These are phyloP conservation scores for Oikopleura vanhoeffeni DNA, from an alignment of 23 tunicate genomes.

Conservation along the genomic window DNA sequence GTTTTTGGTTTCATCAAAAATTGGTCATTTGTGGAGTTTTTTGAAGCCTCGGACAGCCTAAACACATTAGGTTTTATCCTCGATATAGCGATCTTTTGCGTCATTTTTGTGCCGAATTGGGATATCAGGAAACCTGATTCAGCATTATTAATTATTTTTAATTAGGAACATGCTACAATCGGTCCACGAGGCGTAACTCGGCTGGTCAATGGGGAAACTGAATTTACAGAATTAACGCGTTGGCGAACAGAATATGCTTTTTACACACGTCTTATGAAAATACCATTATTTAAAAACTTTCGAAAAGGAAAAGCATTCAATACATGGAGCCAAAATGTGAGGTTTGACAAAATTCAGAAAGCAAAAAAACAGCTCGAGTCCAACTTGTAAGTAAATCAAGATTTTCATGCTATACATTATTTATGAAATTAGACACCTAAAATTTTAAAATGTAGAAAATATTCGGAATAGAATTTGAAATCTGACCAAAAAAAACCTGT, in stretches of 20 bases:
- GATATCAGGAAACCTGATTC: conserved; percentile 24
- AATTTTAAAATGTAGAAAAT: background rate
- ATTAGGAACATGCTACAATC: too few relatives aligned
- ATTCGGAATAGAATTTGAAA: background rate
- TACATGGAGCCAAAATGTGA: conserved; percentile 68
- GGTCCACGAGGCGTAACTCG: conserved; percentile 48
- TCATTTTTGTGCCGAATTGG: too few relatives aligned
- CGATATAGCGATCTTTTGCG: too few relatives aligned
- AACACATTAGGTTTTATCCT: too few relatives aligned
- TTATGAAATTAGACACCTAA: background rate
- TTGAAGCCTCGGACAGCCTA: too few relatives aligned
- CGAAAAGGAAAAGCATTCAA: conserved; percentile 70
- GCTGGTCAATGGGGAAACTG: conserved; percentile 39
- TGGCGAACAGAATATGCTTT: conserved; percentile 85
- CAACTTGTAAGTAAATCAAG: conserved; percentile 30
- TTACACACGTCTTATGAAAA: conserved; percentile 42
- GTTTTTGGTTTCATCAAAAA: too few relatives aligned
- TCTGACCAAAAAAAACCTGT: background rate
- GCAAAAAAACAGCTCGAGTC: conserved; percentile 37
- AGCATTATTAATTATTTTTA: conserved; percentile 46
- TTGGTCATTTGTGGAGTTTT: too few relatives aligned
- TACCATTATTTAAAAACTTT: conserved; percentile 52
- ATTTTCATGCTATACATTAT: conserved; percentile 46
- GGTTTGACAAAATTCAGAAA: conserved; percentile 33
- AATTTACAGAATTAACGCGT: conserved; percentile 54